Conservation (phyloP, 2,797 vertebrate genomes). For the Oreochromis grahami region DNA sequence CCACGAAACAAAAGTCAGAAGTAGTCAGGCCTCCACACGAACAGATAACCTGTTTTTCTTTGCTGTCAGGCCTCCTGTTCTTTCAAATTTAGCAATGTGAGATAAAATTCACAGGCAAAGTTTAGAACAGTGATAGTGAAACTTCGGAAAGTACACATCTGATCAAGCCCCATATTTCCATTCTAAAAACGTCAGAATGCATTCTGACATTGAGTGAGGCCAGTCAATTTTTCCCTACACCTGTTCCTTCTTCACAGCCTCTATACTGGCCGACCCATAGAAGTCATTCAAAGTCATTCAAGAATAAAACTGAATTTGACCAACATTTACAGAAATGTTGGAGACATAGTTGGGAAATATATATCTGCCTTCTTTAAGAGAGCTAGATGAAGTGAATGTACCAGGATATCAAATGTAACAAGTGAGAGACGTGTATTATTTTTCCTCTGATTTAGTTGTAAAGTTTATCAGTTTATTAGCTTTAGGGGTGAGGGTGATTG, state of each 20-base stretch:
- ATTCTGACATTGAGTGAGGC: neutral
- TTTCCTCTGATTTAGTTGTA: neutral
- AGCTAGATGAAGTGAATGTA: neutral
- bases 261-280: neutral
- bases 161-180: neutral
- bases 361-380: neutral
- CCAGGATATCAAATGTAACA: neutral
- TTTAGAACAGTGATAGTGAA: neutral
- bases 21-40: neutral
- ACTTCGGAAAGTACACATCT: neutral
- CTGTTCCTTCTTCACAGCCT: neutral
- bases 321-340: neutral
- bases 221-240: neutral
- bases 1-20: neutral
- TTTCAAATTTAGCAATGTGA: neutral
- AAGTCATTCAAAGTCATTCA: neutral
- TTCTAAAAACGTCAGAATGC: neutral
- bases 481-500: neutral
- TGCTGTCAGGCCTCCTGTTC: neutral
- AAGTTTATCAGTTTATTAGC: neutral
- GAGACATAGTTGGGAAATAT: neutral
- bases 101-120: neutral
- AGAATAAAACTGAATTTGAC: neutral
- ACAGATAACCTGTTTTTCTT: neutral
- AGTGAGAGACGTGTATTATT: neutral